Evolutionary conservation across 1,140 invertebrate genomes (phyloP).

Genomic region (Platyscapa corneri): DNA sequence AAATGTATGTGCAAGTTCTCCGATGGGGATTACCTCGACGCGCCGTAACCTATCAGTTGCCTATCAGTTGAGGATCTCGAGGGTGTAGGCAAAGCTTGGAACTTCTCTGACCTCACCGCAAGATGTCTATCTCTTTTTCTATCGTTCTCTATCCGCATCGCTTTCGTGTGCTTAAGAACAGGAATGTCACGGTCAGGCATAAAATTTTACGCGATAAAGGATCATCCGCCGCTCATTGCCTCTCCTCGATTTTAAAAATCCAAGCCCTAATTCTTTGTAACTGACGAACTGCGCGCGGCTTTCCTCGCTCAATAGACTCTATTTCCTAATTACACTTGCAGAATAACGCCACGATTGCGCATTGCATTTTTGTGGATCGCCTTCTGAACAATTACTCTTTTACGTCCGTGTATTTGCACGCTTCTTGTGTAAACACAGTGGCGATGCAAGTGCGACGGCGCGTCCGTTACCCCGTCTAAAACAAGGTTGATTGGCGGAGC

Average conservation of each 20-base stretch:
- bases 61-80: conserved; percentile 2
- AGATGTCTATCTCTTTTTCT: background rate
- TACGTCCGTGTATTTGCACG: too few relatives aligned
- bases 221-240: background rate
- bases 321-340: too few relatives aligned
- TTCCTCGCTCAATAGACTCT: too few relatives aligned
- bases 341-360: too few relatives aligned
- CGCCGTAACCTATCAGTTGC: background rate
- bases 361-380: too few relatives aligned
- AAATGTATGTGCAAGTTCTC: background rate
- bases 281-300: too few relatives aligned
- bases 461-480: too few relatives aligned
- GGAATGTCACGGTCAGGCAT: conserved; percentile 8
- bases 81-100: conserved; percentile 2
- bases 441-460: too few relatives aligned
- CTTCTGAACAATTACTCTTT: too few relatives aligned
- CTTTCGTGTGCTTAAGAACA: background rate
- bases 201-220: background rate
- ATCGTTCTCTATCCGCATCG: background rate
- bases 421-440: too few relatives aligned
- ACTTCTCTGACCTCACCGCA: conserved; percentile 24
- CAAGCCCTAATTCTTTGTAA: background rate
- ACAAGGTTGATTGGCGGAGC: too few relatives aligned
- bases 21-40: conserved; percentile 9
- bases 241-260: background rate